Base-by-base conservation (phyloP, 2,888 invertebrate genomes). In the Acronicta aceris region DNA sequence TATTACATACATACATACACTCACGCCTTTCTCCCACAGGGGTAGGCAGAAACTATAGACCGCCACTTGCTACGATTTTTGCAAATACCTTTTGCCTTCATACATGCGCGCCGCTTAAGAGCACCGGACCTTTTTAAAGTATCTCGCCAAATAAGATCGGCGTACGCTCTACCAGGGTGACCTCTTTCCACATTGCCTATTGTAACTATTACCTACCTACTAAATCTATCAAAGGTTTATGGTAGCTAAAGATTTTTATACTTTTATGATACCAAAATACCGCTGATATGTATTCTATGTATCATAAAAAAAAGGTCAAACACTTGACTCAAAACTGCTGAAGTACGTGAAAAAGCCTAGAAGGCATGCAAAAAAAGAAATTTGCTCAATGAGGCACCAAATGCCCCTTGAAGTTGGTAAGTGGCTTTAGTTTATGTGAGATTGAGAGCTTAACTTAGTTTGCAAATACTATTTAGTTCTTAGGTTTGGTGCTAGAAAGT, bases 351-450 rank as follows among this genome's bases (percentile, higher is more conserved):
- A 49, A 47, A 53, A 55, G 55, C 48, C 61, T 51, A 43, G 48
- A 21, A 53, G 54, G 40, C 48, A 64, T 68, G 69, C 64, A 64
- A 58, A 62, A 71, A 56, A 61, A 42, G 25, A 40, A 46, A 54
- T 46, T 16, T 41, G 46, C 17, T 48, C 69, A 53, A 53, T 54
- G 68, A 42, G 21, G 62, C 57, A 57, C 46, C 12, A 73, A 73
- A 73, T 62, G n/a, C 15, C 30, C 53, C 46, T 62, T 62, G 36
- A 58, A 55, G 17, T 46, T 30, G 41, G 45, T 46, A 42, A 51
- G 49, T 42, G 42, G 9, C 36, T 16, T 38, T 45, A 65, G 36
- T 51, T 15, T 15, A 16, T 15, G 38, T 13, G 6, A 51, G 38
- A 48, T 36, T 6, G 2, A 57, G 30, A 17, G 40, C 40, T n/a